Base-by-base conservation (phyloP, 2,888 invertebrate species). In the Spialia ferax region DNA sequence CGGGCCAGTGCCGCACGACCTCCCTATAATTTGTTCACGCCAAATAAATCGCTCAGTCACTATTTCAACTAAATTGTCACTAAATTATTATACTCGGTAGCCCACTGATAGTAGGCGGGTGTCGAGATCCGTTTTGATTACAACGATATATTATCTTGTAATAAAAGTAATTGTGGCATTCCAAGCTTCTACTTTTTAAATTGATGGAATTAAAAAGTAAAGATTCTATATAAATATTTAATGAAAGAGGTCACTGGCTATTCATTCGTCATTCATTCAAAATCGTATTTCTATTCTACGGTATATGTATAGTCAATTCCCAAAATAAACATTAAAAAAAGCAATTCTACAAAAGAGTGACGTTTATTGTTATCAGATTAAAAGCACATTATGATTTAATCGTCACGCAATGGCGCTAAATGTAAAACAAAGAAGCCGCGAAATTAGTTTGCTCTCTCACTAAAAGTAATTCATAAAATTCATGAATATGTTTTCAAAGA, bases 1-100 rank as follows among this genome's bases (percentile, higher is more conserved):
- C 54, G 35, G 60, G 38, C 50, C 45, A 38, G 54, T 55, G 69
- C 70, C 65, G 72, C 74, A 70, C 69, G 70, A 72, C 71, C 75
- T 72, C 76, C 77, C 79, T 73, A 77, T 78, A 79, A 81, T 78
- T 82, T 78, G 79, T 79, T 68, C 57, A 29, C 69, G 70, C 72
- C 71, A 70, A 68, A 78, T 80, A 80, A 80, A 81, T 82, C 76
- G 73, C 68, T 63, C 67, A 67, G 32, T 54, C 67, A 67, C 61
- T 56, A 67, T 61, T 67, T 61, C 61, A 67, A 67, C 67, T 67
- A 67, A 67, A 61, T 64, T 67, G 61, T 67, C 67, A 67, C 61
- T 61, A 61, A 67, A 61, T 67, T 67, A 67, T 61, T 67, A 52
- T 42, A 60, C 66, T 45, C 45, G 10, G 60, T 55, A 55, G 67